These are phyloP conservation scores for Parelbella ahira DNA, from an alignment of 2,888 invertebrate species.

Conservation along the genomic window DNA sequence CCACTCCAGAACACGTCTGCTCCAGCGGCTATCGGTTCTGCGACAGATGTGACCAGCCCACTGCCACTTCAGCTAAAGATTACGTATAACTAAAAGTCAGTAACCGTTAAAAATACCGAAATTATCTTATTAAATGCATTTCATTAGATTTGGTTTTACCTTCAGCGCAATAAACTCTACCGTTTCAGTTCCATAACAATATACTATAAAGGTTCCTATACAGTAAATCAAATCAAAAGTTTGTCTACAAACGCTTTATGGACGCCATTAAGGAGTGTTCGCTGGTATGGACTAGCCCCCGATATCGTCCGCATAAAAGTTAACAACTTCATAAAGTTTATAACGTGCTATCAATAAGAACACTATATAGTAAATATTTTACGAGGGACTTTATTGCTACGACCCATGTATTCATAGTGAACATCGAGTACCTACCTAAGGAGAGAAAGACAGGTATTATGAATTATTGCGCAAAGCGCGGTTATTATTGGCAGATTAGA, in stretches of 20 bases:
- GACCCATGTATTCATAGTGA: conserved; percentile 12
- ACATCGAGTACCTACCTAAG: not conserved
- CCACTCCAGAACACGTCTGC: too few relatives aligned
- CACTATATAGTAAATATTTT: conserved; percentile 57
- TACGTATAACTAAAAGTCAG: too few relatives aligned
- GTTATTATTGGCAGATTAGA: too few relatives aligned
- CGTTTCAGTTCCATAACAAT: too few relatives aligned
- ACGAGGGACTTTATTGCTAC: conserved; percentile 46
- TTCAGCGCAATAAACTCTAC: too few relatives aligned
- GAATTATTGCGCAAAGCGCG: not conserved
- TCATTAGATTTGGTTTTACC: too few relatives aligned
- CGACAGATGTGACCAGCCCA: too few relatives aligned
- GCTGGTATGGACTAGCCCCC: conserved; percentile 30
- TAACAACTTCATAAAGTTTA: conserved; percentile 67
- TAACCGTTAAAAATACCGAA: too few relatives aligned
- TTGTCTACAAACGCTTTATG: conserved; percentile 31
- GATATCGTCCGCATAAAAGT: conserved; percentile 56
- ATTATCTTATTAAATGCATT: too few relatives aligned
- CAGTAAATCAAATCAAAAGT: conserved; percentile 26
- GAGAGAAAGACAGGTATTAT: not conserved
- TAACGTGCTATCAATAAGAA: conserved; percentile 62
- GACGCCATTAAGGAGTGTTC: conserved; percentile 29
- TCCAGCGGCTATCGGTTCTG: too few relatives aligned
- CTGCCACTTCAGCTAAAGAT: too few relatives aligned
- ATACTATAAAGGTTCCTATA: conserved; percentile 13